Conservation (phyloP, 1,140 invertebrate species). For the Orchestia grillus region DNA sequence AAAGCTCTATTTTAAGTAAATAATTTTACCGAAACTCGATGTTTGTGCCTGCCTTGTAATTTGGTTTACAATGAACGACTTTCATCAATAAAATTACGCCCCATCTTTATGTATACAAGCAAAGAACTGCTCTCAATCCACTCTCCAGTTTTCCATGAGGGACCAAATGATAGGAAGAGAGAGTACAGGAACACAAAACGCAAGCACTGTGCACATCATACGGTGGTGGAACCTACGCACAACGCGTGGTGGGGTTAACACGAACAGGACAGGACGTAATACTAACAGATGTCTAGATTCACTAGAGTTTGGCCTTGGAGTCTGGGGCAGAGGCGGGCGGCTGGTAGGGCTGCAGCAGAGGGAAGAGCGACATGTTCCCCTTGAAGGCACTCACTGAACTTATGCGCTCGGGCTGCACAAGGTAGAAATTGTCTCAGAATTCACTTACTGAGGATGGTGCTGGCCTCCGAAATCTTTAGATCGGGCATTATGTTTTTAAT, state of each 20-base stretch:
- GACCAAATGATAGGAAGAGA: background rate
- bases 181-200: background rate
- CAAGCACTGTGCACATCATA: background rate
- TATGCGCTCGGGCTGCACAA: constrained; percentile 36
- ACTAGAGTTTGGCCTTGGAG: constrained; percentile 58
- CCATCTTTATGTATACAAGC: background rate
- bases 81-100: no score
- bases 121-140: background rate
- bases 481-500: no score
- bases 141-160: background rate
- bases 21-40: no score
- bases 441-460: no score
- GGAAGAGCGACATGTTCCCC: constrained; percentile 48
- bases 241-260: background rate
- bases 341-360: constrained; percentile 57
- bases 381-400: constrained; percentile 56
- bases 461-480: no score
- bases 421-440: no score
- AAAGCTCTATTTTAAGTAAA: no score
- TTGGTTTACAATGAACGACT: no score
- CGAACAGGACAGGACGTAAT: background rate
- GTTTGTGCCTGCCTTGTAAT: no score
- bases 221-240: background rate
- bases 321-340: background rate
- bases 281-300: background rate